Evolutionary conservation across 2,888 invertebrate species (phyloP).

Genomic region (Acronicta psi): DNA sequence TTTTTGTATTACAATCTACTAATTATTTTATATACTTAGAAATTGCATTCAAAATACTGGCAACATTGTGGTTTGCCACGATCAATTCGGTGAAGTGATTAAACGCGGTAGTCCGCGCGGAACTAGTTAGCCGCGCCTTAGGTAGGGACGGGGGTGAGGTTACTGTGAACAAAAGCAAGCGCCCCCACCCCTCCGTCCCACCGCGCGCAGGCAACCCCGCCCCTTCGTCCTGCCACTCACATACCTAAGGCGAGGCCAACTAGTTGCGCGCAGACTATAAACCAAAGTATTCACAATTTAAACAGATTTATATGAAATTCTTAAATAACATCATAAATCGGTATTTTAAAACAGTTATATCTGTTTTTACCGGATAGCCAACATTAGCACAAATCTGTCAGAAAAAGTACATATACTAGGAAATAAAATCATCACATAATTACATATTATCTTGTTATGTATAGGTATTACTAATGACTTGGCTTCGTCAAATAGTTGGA

Average conservation of each 20-base stretch:
- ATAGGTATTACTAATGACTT: constrained; percentile 58
- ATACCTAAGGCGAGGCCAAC: too few relatives aligned
- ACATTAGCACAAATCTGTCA: constrained; percentile 27
- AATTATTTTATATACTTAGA: constrained; percentile 23
- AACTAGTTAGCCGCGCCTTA: too few relatives aligned
- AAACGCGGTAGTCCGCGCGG: too few relatives aligned
- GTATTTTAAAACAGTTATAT: constrained; percentile 26
- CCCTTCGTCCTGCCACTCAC: too few relatives aligned
- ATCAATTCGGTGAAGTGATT: constrained; percentile 5
- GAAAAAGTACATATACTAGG: constrained; percentile 43
- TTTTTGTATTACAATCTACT: constrained; percentile 24
- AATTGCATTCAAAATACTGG: constrained; percentile 33
- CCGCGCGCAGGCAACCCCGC: too few relatives aligned
- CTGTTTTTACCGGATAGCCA: constrained; percentile 22
- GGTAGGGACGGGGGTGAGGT: too few relatives aligned
- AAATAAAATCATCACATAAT: constrained; percentile 52
- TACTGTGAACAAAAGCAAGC: too few relatives aligned
- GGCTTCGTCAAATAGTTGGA: constrained; percentile 52
- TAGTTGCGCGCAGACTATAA: too few relatives aligned
- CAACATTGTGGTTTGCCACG: constrained; percentile 20
- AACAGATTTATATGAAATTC: constrained; percentile 13
- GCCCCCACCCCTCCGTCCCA: too few relatives aligned
- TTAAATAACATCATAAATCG: constrained; percentile 5
- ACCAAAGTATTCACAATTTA: constrained; percentile 9
- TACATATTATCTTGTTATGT: constrained; percentile 42